These are phyloP conservation scores for Doryteuthis pealeii DNA, from an alignment of 1,140 invertebrate species.

Conservation along the genomic window DNA sequence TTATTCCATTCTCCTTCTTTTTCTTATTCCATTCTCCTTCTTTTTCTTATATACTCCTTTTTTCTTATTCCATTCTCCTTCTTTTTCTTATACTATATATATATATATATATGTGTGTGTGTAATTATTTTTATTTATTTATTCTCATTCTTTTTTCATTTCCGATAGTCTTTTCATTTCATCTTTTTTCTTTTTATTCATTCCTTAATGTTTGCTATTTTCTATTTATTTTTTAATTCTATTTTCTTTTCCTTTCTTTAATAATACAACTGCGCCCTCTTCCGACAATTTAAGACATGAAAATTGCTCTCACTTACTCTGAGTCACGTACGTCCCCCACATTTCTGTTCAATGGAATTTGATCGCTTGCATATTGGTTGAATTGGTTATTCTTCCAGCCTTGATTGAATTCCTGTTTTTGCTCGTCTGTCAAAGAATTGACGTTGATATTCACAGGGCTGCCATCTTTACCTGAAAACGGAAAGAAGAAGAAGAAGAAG, in stretches of 20 bases:
- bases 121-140: not conserved
- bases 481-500: not conserved
- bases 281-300: too few species aligned
- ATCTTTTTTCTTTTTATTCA: not conserved
- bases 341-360: conserved; percentile 88
- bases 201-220: too few species aligned
- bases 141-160: not conserved
- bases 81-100: not conserved
- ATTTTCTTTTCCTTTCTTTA: not conserved
- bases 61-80: not conserved
- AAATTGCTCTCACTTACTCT: conserved; percentile 75
- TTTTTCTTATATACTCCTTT: not conserved
- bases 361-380: conserved; percentile 95
- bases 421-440: conserved; percentile 74
- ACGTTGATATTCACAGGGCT: conserved; percentile 79
- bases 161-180: not conserved
- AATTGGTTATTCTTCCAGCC: conserved; percentile 97
- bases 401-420: conserved; percentile 83
- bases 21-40: not conserved
- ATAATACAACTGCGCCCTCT: too few species aligned
- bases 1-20: not conserved
- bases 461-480: conserved; percentile 72
- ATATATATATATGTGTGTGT: not conserved
- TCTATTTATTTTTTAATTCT: not conserved
- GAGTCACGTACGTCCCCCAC: conserved; percentile 76